Base-by-base conservation (phyloP, 2,888 invertebrate species). In the Agrotis exclamationis region DNA sequence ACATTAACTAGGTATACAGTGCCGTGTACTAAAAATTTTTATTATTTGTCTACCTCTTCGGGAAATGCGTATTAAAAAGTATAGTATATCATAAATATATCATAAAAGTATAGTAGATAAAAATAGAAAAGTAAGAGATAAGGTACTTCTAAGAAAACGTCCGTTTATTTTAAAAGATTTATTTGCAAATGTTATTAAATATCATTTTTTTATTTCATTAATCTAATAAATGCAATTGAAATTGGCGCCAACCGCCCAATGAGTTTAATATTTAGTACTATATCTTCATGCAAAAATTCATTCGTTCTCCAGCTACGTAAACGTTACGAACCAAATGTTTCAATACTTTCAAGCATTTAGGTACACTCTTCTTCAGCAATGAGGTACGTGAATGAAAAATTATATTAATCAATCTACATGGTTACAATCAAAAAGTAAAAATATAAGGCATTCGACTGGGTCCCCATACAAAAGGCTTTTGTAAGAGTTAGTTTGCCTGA, bases 111-210 rank as follows among this genome's bases (percentile, higher is more conserved):
- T 28, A 28, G 28, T 28, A 5, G 28, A 28, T 6, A 28, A 28
- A 28, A 28, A 33, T 33, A 7, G 6, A 7, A 33, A 33, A 7
- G 33, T 39, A 11, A 39, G 2, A 9, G 39, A 39, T 39, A 11
- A 33, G 33, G 33, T 33, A 33, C 7, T 33, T 33, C 7, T 5
- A 33, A 39, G 11, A 39, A 71, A 78, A 72, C 22, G 0, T 33
- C 1, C 0, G 0, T 14, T 39, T 13, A 24, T n/a, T 39, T 68
- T 50, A 57, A 53, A 73, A 79, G 28, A 57, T 77, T 74, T 79
- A 77, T 62, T 79, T 63, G 53, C 60, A 74, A 68, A 56, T 72
- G 39, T 70, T 63, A 20, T 54, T 62, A 1, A 22, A 62, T 48
- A 39, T 74, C 48, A 11, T 39, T 47, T 22, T 53, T 63, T 51